Evolutionary conservation across 2,888 invertebrate genomes (phyloP), one percentile per base, ranked within the genome.

Genomic region (Drosophila prostipennis): DNA sequence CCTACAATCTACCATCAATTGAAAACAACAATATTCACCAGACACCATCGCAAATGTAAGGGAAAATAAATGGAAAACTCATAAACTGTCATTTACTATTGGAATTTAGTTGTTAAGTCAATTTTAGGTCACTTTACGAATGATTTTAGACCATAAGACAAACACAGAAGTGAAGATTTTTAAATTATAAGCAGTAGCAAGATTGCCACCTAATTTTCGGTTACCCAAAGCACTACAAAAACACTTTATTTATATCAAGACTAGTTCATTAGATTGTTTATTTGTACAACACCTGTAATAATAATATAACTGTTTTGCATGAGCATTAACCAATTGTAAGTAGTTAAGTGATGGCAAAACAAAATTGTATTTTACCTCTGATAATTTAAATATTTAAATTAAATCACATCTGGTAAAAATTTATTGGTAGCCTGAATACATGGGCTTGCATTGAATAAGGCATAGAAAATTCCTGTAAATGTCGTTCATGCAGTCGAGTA

Each of bases 11-110:
- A 70, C 57, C 70, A 56, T 48, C 67, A 55, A 56, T 48, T 40
- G 46, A 26, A 61, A 61, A 26, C 36, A 56, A 68, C 32, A 48
- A 45, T 56, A 29, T 23, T 51, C 16, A 68, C 56, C 69, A 36
- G 69, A 49, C 23, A 39, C 43, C 23, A 34, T 46, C 11, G 67
- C 37, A 32, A 39, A 39, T 34, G 32, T 16, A 26, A 26, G 14
- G 32, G 32, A 45, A 46, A 46, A n/a, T 19, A 32, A 34, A 63
- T 3, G 64, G 36, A 43, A 51, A 63, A 77, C 70, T 70, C 65
- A 79, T 77, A 53, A 82, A 77, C 65, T 76, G 83, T 85, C 86
- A 85, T 76, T 81, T 68, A 63, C 77, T 81, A 81, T 74, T 87
- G 72, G 77, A 82, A 71, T 85, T 85, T 87, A 87, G 76, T 67